Evolutionary conservation across 2,888 invertebrate genomes (phyloP).

Genomic region (Aphodius sticticus): DNA sequence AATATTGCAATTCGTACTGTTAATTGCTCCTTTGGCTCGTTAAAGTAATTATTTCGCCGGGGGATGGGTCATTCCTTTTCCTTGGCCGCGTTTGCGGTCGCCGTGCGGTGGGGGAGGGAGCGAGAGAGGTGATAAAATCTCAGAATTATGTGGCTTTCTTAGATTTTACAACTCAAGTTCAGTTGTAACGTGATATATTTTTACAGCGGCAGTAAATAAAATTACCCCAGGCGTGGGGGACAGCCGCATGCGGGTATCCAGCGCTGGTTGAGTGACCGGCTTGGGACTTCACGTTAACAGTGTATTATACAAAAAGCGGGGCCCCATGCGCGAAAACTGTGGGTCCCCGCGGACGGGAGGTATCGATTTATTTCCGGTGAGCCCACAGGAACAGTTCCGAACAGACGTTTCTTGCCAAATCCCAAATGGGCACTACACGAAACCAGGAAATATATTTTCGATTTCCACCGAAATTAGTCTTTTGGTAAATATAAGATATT

Average conservation of each 20-base stretch:
- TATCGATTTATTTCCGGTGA: neutral
- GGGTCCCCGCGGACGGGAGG: neutral
- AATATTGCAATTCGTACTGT: neutral
- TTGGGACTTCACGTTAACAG: constrained; percentile 18
- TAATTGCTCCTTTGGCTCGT: neutral
- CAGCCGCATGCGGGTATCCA: neutral
- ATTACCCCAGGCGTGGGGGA: neutral
- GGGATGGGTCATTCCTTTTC: neutral
- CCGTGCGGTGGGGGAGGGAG: too few species aligned
- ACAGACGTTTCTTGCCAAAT: neutral
- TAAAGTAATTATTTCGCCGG: neutral
- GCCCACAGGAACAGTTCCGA: neutral
- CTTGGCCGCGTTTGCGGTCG: neutral
- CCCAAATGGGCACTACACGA: neutral
- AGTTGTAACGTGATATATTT: constrained; percentile 15
- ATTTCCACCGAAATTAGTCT: neutral
- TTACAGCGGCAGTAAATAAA: constrained; percentile 13
- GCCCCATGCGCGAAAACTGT: too few species aligned
- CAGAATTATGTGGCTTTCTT: constrained; percentile 8
- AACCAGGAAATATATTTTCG: neutral
- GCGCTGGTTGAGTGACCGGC: constrained; percentile 21
- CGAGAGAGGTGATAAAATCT: constrained; percentile 6
- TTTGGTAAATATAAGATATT: neutral
- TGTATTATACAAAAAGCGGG: neutral
- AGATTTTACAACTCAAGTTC: constrained; percentile 9